These are phyloP conservation scores for Bombus affinis DNA, from an alignment of 1,140 invertebrate genomes.

Conservation along the genomic window DNA sequence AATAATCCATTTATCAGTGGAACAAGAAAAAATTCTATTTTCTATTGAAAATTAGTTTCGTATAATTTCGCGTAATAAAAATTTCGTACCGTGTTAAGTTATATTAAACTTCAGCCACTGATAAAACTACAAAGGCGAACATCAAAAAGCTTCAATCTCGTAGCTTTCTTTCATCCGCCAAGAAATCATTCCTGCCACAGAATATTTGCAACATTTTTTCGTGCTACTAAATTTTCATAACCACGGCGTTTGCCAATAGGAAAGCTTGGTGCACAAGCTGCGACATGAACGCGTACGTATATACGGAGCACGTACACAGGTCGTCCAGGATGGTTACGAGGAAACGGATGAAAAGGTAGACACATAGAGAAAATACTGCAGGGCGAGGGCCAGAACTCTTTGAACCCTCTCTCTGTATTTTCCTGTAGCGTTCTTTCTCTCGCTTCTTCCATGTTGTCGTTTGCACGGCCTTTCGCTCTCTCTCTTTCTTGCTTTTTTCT, in stretches of 20 bases:
- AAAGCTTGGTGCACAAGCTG: neutral
- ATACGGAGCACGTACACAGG: neutral
- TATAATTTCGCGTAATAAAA: no score
- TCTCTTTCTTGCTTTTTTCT: constrained; percentile 44
- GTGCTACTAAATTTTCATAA: neutral
- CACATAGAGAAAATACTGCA: constrained; percentile 61
- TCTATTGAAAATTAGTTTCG: no score
- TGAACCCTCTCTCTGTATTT: constrained; percentile 63
- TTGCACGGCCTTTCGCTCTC: constrained; percentile 17
- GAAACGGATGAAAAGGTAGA: constrained; percentile 63
- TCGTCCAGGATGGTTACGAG: constrained; percentile 15
- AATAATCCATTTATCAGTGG: no score
- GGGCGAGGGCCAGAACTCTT: constrained; percentile 65
- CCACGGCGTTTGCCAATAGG: neutral
- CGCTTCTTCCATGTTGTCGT: constrained; percentile 30
- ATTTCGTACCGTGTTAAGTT: no score
- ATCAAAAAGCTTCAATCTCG: no score
- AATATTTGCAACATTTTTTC: no score
- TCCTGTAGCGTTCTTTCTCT: constrained; percentile 11
- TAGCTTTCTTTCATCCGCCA: no score
- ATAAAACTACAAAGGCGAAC: no score
- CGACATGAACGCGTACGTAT: neutral
- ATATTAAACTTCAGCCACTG: no score
- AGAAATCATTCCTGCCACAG: no score
- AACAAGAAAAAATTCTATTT: no score